A percentile compares a stretch with the other conserved stretches of the same genome.
Evolutionary conservation across 2,888 invertebrate species (phyloP).

Genomic region (Lithophane leautieri): DNA sequence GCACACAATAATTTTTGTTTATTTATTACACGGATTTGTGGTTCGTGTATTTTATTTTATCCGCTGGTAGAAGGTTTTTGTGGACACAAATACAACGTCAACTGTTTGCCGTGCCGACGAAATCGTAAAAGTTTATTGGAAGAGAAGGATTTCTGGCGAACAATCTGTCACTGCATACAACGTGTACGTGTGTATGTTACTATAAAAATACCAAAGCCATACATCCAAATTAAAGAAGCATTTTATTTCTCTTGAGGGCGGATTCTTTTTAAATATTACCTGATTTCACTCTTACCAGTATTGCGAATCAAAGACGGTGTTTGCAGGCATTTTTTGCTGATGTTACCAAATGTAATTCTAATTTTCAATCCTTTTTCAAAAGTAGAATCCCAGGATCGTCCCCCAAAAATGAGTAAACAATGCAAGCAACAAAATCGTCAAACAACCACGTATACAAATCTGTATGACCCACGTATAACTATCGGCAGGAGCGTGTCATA

Average conservation of each 20-base stretch:
- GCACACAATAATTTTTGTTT: slow-evolving; percentile 57
- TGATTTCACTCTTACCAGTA: neutral
- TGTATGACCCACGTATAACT: slow-evolving; percentile 42
- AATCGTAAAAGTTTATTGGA: slow-evolving; percentile 60
- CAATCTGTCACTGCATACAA: slow-evolving; percentile 37
- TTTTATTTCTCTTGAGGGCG: too few relatives aligned
- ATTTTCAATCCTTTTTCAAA: neutral
- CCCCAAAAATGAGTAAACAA: neutral
- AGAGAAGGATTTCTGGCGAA: slow-evolving; percentile 44
- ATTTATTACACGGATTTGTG: slow-evolving; percentile 52
- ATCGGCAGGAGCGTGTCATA: slow-evolving; percentile 36
- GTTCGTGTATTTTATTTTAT: slow-evolving; percentile 42
- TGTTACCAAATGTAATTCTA: neutral
- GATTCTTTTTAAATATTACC: too few relatives aligned
- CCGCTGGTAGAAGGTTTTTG: slow-evolving; percentile 26
- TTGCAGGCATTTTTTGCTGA: neutral
- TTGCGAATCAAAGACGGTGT: neutral
- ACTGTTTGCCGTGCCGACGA: slow-evolving; percentile 37
- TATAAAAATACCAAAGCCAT: slow-evolving; percentile 1
- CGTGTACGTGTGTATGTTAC: slow-evolving; percentile 12
- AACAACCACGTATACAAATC: slow-evolving; percentile 46
- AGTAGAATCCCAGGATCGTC: neutral
- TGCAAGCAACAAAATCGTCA: slow-evolving; percentile 44
- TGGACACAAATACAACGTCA: slow-evolving; percentile 16
- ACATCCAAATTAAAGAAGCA: neutral